Percentiles rank a stretch among this genome's conserved stretches.
These are phyloP conservation scores for Tachuris rubrigastra DNA, from an alignment of 2,113 vertebrate genomes.

Conservation along the genomic window DNA sequence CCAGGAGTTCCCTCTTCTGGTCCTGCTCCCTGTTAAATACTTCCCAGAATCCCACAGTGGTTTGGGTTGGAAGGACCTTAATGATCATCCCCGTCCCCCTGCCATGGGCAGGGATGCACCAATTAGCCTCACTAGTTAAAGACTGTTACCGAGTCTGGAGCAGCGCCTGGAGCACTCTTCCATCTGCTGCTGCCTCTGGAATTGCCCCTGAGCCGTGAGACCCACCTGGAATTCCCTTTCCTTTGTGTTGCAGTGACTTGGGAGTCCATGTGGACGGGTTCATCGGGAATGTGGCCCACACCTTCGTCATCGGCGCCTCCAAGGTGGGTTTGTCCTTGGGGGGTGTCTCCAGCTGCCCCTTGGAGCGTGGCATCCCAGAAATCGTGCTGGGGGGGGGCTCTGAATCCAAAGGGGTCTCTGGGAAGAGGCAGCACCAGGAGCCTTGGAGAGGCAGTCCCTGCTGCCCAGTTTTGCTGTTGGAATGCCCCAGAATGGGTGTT, in stretches of 20 bases:
- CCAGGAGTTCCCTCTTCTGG: no score
- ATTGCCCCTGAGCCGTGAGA: background rate
- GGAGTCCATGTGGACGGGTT: background rate
- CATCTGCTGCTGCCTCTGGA: background rate
- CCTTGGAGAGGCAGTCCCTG: background rate
- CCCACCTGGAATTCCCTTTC: background rate
- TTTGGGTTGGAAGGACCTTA: rapidly evolving
- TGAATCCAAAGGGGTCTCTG: background rate
- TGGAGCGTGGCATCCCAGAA: background rate
- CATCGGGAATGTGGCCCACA: conserved; percentile 1
- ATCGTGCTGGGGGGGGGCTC: background rate
- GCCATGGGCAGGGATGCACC: background rate
- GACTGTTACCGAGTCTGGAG: rapidly evolving
- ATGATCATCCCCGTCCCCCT: background rate
- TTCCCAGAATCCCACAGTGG: background rate
- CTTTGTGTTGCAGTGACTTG: background rate
- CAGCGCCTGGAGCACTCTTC: background rate
- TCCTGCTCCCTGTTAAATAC: background rate
- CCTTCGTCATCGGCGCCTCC: background rate
- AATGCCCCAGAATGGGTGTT: background rate
- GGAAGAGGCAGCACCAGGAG: background rate
- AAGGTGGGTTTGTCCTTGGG: background rate
- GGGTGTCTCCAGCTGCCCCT: background rate
- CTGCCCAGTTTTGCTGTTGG: background rate
- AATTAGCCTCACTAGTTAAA: background rate